A percentile compares a stretch with the other conserved stretches of the same genome.
phyloP scores from a whole-genome alignment of 2,113 vertebrate genomes.

The Delphinapterus leucas region DNA sequence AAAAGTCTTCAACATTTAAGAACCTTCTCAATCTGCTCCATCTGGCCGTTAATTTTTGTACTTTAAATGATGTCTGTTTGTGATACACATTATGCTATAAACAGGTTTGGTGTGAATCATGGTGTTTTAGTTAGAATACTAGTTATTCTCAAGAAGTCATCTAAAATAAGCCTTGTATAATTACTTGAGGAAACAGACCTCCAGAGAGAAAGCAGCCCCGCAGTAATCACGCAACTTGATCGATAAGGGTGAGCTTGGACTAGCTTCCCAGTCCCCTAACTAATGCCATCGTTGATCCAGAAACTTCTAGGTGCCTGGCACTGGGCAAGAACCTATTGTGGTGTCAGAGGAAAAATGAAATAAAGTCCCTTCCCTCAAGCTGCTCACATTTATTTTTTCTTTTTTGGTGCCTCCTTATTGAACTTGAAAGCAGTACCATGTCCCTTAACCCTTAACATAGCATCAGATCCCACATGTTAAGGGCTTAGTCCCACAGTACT shows the following conservation, averaged over 20 bases:
- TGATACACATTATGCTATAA: background rate
- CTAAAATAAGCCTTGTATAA: background rate
- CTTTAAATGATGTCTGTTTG: background rate
- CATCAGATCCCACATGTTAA: too few species aligned
- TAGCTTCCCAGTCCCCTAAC: background rate
- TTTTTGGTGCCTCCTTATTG: background rate
- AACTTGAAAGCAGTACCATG: background rate
- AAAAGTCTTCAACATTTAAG: background rate
- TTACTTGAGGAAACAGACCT: background rate
- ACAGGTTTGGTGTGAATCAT: background rate
- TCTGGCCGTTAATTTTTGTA: background rate
- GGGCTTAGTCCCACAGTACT: background rate
- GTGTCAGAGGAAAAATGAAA: background rate
- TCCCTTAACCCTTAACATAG: too few species aligned
- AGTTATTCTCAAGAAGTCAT: background rate
- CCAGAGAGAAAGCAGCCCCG: background rate
- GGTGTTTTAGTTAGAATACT: background rate
- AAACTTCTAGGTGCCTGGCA: background rate
- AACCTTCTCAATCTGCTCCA: background rate
- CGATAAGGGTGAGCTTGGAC: background rate
- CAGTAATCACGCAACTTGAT: fast-evolving
- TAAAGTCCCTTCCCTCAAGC: background rate
- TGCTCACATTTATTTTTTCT: background rate
- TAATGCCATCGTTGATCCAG: background rate
- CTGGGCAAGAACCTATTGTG: background rate